Base-by-base conservation (phyloP, 2,113 vertebrate genomes). In the Microtus pennsylvanicus region DNA sequence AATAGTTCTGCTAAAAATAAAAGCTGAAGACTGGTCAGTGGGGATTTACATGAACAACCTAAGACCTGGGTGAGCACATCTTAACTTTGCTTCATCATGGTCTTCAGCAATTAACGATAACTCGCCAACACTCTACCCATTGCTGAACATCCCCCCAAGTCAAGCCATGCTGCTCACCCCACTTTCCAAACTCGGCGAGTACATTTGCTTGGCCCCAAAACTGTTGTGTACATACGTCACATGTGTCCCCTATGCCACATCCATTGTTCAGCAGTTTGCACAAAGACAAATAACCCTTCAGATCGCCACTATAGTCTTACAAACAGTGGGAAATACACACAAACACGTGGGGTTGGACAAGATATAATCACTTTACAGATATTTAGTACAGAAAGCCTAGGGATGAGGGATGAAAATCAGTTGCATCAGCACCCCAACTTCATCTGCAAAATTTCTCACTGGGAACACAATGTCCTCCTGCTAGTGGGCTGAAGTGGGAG, bases 41-140 rank as follows among this genome's bases (percentile, higher is more conserved):
- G 89, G 94, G 90, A 69, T 94, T 75, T 94, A 98, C 93, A 94
- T 87, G 91, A 97, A 75, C 0, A 72, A 94, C 21, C 1, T 96
- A 90, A 76, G 89, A 91, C 80, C 33, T 83, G 75, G 90, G 35
- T 30, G 94, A 94, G 91, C 7, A 94, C 87, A 45, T 94, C 80
- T 91, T 45, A 16, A 77, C 74, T 89, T 80, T 80, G 75, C 77
- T 86, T 55, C 70, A 58, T 45, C n/a, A 38, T 69, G 81, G 24
- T 80, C 33, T 63, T 26, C 28, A 50, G 61, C 92, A n/a, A 13
- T 10, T 30, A 74, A 22, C 0, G 17, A 4, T 2, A 50, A 0
- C 81, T 70, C 42, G 65, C 58, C 0, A 0, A 87, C n/a, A 35
- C 12, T 26, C 21, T 13, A 72, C 1, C 78, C 33, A n/a, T 52